phyloP scores from a whole-genome alignment of 2,888 invertebrate genomes.

The Griposia aprilina region DNA sequence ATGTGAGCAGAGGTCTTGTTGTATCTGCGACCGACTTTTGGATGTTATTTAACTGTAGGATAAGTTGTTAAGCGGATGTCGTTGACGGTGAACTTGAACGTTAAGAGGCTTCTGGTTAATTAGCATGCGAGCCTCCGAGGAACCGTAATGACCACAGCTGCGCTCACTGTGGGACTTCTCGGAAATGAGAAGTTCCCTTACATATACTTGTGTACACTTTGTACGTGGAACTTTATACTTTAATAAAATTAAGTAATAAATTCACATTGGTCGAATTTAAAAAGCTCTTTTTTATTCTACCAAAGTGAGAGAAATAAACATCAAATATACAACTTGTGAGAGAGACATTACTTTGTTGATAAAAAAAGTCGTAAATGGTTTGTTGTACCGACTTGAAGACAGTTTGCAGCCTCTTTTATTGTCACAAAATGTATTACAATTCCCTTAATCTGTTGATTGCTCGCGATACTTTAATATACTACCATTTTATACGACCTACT shows the following conservation, averaged over 20 bases:
- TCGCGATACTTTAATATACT: slow-evolving; percentile 55
- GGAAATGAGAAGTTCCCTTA: slow-evolving; percentile 47
- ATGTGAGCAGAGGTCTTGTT: slow-evolving; percentile 65
- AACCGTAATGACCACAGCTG: slow-evolving; percentile 61
- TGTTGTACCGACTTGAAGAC: slow-evolving; percentile 47
- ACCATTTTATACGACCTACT: slow-evolving; percentile 46
- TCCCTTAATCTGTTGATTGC: slow-evolving; percentile 65
- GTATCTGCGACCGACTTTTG: slow-evolving; percentile 61
- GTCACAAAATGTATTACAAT: slow-evolving; percentile 61
- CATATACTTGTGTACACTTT: slow-evolving; percentile 16
- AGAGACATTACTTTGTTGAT: slow-evolving; percentile 46
- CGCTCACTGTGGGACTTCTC: slow-evolving; percentile 47
- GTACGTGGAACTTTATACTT: slow-evolving; percentile 10
- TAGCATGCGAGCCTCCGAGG: slow-evolving; percentile 67
- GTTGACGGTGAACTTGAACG: slow-evolving; percentile 73
- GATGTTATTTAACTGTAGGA: slow-evolving; percentile 65
- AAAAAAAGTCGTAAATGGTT: slow-evolving; percentile 56
- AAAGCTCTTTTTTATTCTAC: neutral
- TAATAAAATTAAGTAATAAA: slow-evolving; percentile 26
- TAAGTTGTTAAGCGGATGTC: slow-evolving; percentile 68
- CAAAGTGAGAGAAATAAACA: slow-evolving; percentile 21
- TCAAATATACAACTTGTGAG: slow-evolving; percentile 16
- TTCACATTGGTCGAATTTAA: neutral
- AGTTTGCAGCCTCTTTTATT: slow-evolving; percentile 57
- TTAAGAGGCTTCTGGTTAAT: slow-evolving; percentile 69